Base-by-base conservation (phyloP, 2,888 invertebrate species). In the Fragum whitleyi region DNA sequence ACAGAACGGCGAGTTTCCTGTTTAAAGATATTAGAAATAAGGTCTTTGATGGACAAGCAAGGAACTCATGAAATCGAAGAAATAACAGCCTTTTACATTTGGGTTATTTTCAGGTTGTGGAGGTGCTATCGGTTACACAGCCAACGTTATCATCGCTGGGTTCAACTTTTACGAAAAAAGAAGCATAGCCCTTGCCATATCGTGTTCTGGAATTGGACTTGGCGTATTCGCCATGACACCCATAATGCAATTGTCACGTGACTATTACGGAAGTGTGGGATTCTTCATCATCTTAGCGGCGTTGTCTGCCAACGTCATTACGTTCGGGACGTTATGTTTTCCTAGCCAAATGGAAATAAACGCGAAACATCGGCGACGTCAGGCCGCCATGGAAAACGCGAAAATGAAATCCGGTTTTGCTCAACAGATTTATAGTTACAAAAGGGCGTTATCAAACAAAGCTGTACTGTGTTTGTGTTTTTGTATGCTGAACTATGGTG, bases 261-360 rank as follows among this genome's bases (percentile, higher is more conserved):
- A 83, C 16, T 73, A 42, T 16, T 83, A 83, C 47, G 83, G 83
- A 23, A 70, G 70, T 26, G 26, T 53, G 1, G 83, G 83, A 42
- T 83, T 80, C 36, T 83, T 83, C 65, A 72, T 83, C 19, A 75
- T 75, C 57, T 32, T 83, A 0, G 77, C 83, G 1, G 79, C 74
- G 6, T 61, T 83, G 14, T 61, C 74, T 14, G 69, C 75, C 0
- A 77, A 83, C 16, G 72, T 80, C 16, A 42, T 75, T 7, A 73
- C 76, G 14, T 80, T 83, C 28, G 83, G 83, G 3, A 36, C 55
- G 14, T 19, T 83, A 23, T 80, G 77, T 59, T 77, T 75, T 59
- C 83, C 83, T 19, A 77, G 75, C 23, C 68, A 74, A 42, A 28
- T 83, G 21, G 84, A 84, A 29, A 26, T 67, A 14, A 57, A 71